phyloP scores from a whole-genome alignment of 2,797 vertebrate species.

The Hydrocynus forskahlii region DNA sequence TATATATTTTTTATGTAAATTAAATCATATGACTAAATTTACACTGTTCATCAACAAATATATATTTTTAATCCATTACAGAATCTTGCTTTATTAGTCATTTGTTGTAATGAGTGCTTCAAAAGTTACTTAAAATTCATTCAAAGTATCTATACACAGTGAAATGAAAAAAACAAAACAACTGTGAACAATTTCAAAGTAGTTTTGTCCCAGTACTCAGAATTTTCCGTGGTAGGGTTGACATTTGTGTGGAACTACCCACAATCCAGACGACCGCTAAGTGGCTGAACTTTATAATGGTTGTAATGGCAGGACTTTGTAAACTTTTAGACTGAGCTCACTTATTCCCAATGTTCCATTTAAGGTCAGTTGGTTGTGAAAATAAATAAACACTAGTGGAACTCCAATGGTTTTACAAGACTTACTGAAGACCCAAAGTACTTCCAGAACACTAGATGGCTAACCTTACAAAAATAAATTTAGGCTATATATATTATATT shows the following conservation, averaged over 20 bases:
- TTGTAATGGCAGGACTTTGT: slow-evolving; percentile 2
- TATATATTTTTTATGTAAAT: too few species aligned
- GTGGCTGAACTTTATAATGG: slow-evolving; percentile 2
- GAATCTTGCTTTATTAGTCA: too few species aligned
- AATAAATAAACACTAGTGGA: slow-evolving; percentile 3
- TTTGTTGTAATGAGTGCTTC: background rate
- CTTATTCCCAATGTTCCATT: background rate
- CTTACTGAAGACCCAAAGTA: background rate
- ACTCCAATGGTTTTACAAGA: background rate
- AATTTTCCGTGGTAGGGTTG: background rate
- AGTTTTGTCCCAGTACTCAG: background rate
- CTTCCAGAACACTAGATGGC: background rate
- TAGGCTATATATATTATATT: too few species aligned
- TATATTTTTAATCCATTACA: too few species aligned
- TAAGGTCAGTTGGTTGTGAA: slow-evolving; percentile 8
- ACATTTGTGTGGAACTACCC: slow-evolving; percentile 1
- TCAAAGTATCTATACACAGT: background rate
- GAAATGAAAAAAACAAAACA: background rate
- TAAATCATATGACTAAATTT: too few species aligned
- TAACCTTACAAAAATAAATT: background rate
- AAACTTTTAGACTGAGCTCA: background rate
- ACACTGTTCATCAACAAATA: too few species aligned
- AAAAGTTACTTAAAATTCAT: background rate
- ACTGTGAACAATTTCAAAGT: background rate
- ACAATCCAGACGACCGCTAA: background rate